Evolutionary conservation across 2,888 invertebrate species (phyloP), one percentile per base, ranked within the genome.

Genomic region (Argynnis bischoffii): DNA sequence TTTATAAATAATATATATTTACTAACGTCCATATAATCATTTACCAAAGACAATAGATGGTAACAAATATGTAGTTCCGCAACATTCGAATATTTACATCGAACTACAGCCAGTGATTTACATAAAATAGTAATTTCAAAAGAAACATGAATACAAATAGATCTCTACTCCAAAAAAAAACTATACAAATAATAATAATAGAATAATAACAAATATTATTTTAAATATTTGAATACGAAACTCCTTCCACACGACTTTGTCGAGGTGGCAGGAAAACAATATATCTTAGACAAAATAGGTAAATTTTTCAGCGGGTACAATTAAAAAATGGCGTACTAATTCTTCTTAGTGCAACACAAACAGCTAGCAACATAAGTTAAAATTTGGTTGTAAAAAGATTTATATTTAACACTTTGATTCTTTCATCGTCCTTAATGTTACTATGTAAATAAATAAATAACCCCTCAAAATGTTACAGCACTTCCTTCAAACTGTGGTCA

Each of bases 1-100:
- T 79, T 81, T 83, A 79, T 87, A 82, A 84, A 81, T 89, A 89
- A 89, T 90, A 87, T 89, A 90, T 89, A 69, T 90, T 78, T 77
- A 83, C 86, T 87, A 87, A 88, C 84, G 78, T 83, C 83, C 84
- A 84, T 85, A 85, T 81, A 85, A 80, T 81, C 81, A 82, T 85
- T 81, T 84, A 81, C 79, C 81, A 78, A 82, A 78, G 71, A 69
- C 72, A 71, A 63, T 76, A 75, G 75, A 75, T 79, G 77, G 77
- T 79, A 81, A 81, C 78, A 78, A 79, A 76, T 76, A 75, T 26
- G 26, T 26, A 26, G 26, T 73, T 69, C 54, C 55, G 48, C 26
- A 53, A 59, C 41, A 66, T 41, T 67, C 57, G 75, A 67, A 68
- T 76, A 78, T 74, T 78, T 77, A 76, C 75, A 73, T 74, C 74